Conservation (phyloP, 2,113 vertebrate species). For the Corythornis madagascariensis region DNA sequence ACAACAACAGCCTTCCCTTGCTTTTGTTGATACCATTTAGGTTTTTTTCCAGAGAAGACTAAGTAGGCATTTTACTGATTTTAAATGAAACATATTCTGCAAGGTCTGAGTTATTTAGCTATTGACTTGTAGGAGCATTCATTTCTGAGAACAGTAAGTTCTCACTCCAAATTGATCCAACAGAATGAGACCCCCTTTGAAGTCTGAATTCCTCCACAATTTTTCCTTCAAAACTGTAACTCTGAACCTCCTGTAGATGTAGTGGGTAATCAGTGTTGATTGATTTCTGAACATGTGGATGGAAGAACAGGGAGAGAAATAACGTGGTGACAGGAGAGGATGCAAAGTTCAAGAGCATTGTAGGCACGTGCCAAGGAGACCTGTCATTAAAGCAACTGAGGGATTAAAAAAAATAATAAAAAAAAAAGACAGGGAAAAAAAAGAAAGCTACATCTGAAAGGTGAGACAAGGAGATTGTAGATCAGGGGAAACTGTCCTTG, state of each 20-base stretch:
- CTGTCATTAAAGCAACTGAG: background rate
- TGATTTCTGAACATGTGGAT: constrained; percentile 47
- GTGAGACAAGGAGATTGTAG: background rate
- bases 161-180: constrained; percentile 46
- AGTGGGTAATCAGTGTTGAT: background rate
- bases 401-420: constrained; percentile 11
- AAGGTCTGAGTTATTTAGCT: constrained; percentile 18
- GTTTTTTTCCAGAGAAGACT: constrained; percentile 23
- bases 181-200: constrained; percentile 26
- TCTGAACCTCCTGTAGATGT: constrained; percentile 3
- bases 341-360: background rate
- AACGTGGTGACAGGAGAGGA: background rate
- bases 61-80: constrained; percentile 4
- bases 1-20: background rate
- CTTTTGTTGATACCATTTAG: background rate
- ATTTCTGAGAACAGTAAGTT: constrained; percentile 14
- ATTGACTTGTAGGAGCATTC: background rate
- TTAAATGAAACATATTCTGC: constrained; percentile 5
- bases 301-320: background rate
- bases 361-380: background rate
- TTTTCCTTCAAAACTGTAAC: constrained; percentile 14
- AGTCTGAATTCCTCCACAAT: constrained; percentile 29
- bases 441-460: background rate
- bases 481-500: background rate
- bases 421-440: background rate